Percentiles rank a stretch among this genome's conserved stretches.
These are phyloP conservation scores for Sinocyclocheilus grahami DNA, from an alignment of 2,113 vertebrate genomes.

Conservation along the genomic window DNA sequence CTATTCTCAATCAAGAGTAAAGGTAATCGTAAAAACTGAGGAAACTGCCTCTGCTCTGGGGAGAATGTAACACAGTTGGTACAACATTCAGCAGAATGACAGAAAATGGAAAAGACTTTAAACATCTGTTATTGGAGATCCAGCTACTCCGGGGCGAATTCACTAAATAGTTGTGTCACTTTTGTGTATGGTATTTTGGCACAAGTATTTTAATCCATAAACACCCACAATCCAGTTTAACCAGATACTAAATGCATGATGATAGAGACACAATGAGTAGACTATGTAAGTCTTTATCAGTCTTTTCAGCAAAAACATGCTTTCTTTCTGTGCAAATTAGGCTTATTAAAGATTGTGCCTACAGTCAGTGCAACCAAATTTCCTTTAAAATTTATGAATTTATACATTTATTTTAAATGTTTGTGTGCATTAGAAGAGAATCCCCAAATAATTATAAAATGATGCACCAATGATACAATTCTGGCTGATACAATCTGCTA, in stretches of 20 bases:
- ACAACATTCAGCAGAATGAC: neutral
- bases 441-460: neutral
- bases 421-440: neutral
- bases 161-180: neutral
- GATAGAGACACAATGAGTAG: neutral
- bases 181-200: neutral
- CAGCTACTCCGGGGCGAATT: neutral
- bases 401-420: too few relatives aligned
- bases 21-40: slow-evolving; percentile 55
- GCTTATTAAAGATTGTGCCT: neutral
- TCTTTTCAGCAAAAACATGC: neutral
- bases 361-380: too few relatives aligned
- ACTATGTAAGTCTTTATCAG: too few relatives aligned
- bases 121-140: slow-evolving; percentile 18
- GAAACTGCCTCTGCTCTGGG: slow-evolving; percentile 54
- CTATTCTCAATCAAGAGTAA: slow-evolving; percentile 63
- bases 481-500: neutral
- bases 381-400: neutral
- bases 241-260: slow-evolving; percentile 4
- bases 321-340: neutral
- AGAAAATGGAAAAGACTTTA: slow-evolving; percentile 10
- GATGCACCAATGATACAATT: neutral
- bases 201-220: neutral
- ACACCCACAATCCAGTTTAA: neutral
- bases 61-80: slow-evolving; percentile 10